These are phyloP conservation scores for Agriopis marginaria DNA, from an alignment of 2,888 invertebrate genomes.

Conservation along the genomic window DNA sequence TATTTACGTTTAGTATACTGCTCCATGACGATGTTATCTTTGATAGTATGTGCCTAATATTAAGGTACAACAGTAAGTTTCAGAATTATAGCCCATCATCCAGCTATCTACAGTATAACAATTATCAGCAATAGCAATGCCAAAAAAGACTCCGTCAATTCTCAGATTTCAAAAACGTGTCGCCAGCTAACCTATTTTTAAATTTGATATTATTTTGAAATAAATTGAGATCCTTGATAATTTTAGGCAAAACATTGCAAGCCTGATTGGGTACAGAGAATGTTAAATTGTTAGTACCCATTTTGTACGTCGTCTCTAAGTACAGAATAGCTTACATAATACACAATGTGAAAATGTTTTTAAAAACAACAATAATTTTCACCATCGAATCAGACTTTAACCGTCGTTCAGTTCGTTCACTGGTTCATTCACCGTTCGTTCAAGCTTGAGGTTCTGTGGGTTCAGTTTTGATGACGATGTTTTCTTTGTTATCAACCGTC, in stretches of 20 bases:
- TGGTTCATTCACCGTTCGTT: constrained; percentile 39
- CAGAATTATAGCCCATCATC: no score
- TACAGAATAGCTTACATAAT: constrained; percentile 7
- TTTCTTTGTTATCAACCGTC: constrained; percentile 46
- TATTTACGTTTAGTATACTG: no score
- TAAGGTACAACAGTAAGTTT: no score
- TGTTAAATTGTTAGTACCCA: not conserved
- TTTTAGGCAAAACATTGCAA: not conserved
- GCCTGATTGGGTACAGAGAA: not conserved
- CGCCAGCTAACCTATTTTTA: not conserved
- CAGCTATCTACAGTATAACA: no score
- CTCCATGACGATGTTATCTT: no score
- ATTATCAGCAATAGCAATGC: no score
- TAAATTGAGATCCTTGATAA: constrained; percentile 10
- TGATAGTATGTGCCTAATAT: no score
- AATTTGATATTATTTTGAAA: not conserved
- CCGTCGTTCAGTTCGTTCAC: constrained; percentile 29
- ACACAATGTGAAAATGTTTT: constrained; percentile 19
- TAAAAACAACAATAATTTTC: constrained; percentile 6
- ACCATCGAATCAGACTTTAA: constrained; percentile 6
- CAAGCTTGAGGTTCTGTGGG: constrained; percentile 34
- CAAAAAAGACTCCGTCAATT: no score
- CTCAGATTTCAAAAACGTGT: not conserved
- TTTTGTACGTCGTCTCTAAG: not conserved
- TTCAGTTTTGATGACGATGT: constrained; percentile 59